Conservation (phyloP, 1,140 invertebrate species). For the Euwallacea fornicatus region DNA sequence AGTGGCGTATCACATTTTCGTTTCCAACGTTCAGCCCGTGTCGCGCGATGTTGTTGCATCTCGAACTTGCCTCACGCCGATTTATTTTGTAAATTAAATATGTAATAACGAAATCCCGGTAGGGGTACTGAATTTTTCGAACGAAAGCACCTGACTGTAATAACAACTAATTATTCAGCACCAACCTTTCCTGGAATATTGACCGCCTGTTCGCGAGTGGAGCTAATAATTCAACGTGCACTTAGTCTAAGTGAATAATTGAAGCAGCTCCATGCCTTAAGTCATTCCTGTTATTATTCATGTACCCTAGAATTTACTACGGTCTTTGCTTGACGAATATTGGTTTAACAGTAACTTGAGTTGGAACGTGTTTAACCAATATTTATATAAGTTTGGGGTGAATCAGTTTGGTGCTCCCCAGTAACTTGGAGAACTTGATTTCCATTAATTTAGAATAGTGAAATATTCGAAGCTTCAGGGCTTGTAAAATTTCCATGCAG, state of each 20-base stretch:
- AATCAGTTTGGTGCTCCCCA: conserved; percentile 3
- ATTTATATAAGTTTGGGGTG: not conserved
- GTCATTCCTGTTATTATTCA: conserved; percentile 17
- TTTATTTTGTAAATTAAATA: not conserved
- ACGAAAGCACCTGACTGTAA: not conserved
- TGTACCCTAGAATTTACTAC: conserved; percentile 4
- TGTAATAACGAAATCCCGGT: not conserved
- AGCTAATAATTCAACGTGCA: conserved; percentile 15
- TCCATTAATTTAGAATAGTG: too few species aligned
- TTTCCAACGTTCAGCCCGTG: not conserved
- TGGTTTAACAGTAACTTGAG: conserved; percentile 8
- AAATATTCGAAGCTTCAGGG: too few species aligned
- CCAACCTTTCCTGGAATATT: not conserved
- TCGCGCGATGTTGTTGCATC: not conserved
- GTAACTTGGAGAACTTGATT: not conserved
- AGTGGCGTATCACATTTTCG: not conserved
- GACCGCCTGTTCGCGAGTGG: conserved; percentile 9
- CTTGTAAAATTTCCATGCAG: too few species aligned
- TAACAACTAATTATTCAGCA: conserved; percentile 7
- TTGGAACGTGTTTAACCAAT: not conserved
- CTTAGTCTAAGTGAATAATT: conserved; percentile 21
- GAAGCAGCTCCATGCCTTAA: conserved; percentile 13
- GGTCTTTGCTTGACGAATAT: conserved; percentile 8
- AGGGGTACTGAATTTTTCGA: not conserved
- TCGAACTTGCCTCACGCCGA: not conserved